Base-by-base conservation (phyloP, 2,888 invertebrate genomes). In the Drosophila prolongata region DNA sequence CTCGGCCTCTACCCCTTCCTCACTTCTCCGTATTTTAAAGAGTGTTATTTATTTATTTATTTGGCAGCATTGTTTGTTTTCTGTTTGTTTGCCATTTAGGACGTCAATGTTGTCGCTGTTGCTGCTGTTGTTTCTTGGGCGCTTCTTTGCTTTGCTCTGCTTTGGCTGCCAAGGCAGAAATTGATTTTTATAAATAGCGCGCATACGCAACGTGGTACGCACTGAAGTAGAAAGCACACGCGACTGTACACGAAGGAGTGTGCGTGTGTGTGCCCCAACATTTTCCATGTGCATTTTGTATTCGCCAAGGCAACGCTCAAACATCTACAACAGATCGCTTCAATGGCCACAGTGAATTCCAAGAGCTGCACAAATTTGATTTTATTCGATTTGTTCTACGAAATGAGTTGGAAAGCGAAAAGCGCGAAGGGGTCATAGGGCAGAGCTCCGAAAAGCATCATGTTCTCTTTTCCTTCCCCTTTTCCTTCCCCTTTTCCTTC, bases 181-280 rank as follows among this genome's bases (percentile, higher is more conserved):
- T 87, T 84, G 88, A 84, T 84, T 84, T 84, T 87, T 84, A 84
- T 85, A 84, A 84, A 84, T 84, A 84, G 84, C 84, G 79, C 82
- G 88, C 76, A 84, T 84, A 87, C 84, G 84, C 84, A 87, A 78
- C 86, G 86, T 85, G 77, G 86, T 83, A 84, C 83, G 88, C 84
- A 84, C 75, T 75, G 77, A 87, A 78, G 87, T 84, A 76, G 82
- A 79, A 85, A 75, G 58, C 75, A 81, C 67, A 73, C 47, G 65
- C 49, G 72, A 37, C 58, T 38, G 24, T 53, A 16, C 30, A 30
- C 30, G 30, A 30, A 30, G 8, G 2, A 8, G 6, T 30, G 6
- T 30, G 8, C 30, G 8, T 30, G 30, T 30, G 6, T 30, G 8
- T 6, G 8, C 6, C 8, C 8, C 30, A 2, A 30, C 43, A 57